Percentiles rank a stretch among this genome's conserved stretches.
phyloP scores from a whole-genome alignment of 2,797 vertebrate species.

The Pterois miles region DNA sequence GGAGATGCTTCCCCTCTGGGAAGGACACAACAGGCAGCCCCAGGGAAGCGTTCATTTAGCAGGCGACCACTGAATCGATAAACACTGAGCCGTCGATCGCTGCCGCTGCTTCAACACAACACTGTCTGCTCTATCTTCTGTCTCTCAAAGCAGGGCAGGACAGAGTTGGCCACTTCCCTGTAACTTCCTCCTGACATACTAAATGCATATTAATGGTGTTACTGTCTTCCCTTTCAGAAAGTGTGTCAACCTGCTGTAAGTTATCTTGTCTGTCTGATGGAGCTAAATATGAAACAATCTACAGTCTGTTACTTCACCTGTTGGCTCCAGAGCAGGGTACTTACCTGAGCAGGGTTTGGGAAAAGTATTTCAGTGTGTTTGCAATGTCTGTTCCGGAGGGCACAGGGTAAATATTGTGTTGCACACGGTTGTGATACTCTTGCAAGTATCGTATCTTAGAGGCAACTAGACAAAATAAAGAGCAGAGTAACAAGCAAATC shows the following conservation, averaged over 20 bases:
- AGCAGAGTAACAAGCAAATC: constrained; percentile 81
- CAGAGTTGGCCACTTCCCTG: constrained; percentile 12
- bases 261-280: constrained; percentile 42
- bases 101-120: constrained; percentile 19
- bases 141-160: constrained; percentile 3
- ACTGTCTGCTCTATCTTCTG: not conserved
- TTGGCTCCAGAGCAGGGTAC: constrained; percentile 82
- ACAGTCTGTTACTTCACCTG: constrained; percentile 80
- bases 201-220: constrained; percentile 32
- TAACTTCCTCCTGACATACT: constrained; percentile 2
- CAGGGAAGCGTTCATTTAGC: constrained; percentile 49
- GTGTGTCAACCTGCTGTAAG: constrained; percentile 35
- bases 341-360: constrained; percentile 99
- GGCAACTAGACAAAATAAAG: constrained; percentile 93
- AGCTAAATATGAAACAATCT: constrained; percentile 68
- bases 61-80: constrained; percentile 65
- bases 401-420: constrained; percentile 99
- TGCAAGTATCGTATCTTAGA: constrained; percentile 99
- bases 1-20: constrained; percentile 63
- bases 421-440: constrained; percentile 99
- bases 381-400: constrained; percentile 99
- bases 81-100: constrained; percentile 39
- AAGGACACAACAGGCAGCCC: constrained; percentile 58
- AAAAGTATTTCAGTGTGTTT: constrained; percentile 99
- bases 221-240: constrained; percentile 40